A percentile compares a stretch with the other conserved stretches of the same genome.
Evolutionary conservation across 2,113 vertebrate genomes (phyloP).

Genomic region (Triplophysa siluroides): DNA sequence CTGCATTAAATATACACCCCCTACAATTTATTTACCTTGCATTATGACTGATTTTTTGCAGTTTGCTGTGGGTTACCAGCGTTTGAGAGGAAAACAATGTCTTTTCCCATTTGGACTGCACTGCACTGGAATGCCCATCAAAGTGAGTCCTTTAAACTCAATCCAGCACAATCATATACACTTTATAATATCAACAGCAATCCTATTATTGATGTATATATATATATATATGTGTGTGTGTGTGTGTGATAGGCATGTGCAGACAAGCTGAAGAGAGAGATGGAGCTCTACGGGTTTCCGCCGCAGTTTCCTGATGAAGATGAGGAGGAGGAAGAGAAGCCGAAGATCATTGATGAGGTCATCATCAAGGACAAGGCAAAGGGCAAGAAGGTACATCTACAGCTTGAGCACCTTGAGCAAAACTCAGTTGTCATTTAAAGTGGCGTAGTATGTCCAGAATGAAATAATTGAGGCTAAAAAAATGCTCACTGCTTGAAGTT

Average conservation of each 20-base stretch:
- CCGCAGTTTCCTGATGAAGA: conserved; percentile 95
- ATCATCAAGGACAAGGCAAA: conserved; percentile 95
- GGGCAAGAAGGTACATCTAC: conserved; percentile 86
- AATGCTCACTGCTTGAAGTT: too few species aligned
- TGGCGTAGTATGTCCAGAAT: too few species aligned
- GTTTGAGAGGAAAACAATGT: conserved; percentile 88
- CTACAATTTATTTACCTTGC: background rate
- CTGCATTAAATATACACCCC: too few species aligned
- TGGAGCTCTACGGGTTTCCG: conserved; percentile 92
- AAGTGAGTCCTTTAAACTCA: conserved; percentile 74
- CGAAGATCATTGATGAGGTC: conserved; percentile 75
- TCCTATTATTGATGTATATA: background rate
- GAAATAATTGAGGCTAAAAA: too few species aligned
- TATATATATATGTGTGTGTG: background rate
- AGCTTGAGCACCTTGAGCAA: background rate
- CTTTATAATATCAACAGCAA: background rate
- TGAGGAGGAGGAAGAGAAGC: conserved; percentile 82
- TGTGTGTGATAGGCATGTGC: conserved; percentile 85
- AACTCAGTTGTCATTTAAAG: too few species aligned
- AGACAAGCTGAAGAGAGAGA: conserved; percentile 95
- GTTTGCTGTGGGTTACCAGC: conserved; percentile 91
- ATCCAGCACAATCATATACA: background rate
- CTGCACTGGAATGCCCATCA: conserved; percentile 99
- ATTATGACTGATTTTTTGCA: conserved; percentile 51
- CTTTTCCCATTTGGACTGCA: conserved; percentile 96